These are phyloP conservation scores for Chelonus insularis DNA, from an alignment of 1,140 invertebrate genomes.

Conservation along the genomic window DNA sequence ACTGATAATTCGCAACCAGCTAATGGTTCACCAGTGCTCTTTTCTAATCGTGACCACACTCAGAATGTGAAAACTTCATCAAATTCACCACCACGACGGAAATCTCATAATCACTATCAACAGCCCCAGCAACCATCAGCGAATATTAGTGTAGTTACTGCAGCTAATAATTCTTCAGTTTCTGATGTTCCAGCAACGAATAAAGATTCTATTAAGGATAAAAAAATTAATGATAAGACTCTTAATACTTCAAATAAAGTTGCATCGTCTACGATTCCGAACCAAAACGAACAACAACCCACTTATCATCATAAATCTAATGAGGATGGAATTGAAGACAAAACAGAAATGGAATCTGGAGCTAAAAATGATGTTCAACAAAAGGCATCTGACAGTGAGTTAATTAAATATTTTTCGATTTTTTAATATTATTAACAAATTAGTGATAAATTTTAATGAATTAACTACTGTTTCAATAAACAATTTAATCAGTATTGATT, in stretches of 20 bases:
- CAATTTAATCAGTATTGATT: no score
- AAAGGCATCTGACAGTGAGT: constrained; percentile 45
- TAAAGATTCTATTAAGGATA: constrained; percentile 34
- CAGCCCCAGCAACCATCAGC: constrained; percentile 15
- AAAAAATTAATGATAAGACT: constrained; percentile 41
- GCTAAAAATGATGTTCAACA: constrained; percentile 35
- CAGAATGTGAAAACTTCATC: constrained; percentile 34
- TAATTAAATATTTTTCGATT: constrained; percentile 16
- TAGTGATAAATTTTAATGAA: no score
- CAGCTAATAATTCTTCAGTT: constrained; percentile 4
- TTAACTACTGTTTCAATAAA: no score
- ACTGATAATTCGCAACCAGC: not conserved
- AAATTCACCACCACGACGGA: constrained; percentile 48
- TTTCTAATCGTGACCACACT: not conserved
- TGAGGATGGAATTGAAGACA: constrained; percentile 42
- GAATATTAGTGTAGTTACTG: constrained; percentile 5
- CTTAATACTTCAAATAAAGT: constrained; percentile 31
- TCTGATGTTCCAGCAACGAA: constrained; percentile 30
- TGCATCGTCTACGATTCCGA: constrained; percentile 34
- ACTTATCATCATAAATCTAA: constrained; percentile 41
- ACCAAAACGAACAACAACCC: constrained; percentile 37
- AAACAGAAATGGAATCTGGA: constrained; percentile 30
- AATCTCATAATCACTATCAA: constrained; percentile 32
- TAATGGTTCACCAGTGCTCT: not conserved
- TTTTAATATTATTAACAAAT: not conserved